phyloP scores from a whole-genome alignment of 2,888 invertebrate genomes.

The Frankliniella intonsa region DNA sequence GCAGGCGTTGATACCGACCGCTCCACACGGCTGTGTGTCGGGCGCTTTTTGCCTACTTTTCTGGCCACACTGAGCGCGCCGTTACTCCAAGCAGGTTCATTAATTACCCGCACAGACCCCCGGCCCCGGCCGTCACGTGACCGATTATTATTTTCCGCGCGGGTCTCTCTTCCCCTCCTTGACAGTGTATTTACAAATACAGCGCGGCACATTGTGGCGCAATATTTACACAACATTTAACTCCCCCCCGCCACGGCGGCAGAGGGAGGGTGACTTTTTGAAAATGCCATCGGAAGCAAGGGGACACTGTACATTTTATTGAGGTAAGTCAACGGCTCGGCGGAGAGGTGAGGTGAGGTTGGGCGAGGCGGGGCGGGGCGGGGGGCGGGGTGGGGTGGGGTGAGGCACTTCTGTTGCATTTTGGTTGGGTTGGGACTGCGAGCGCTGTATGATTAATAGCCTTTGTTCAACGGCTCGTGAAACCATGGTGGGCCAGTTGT shows the following conservation, averaged over 20 bases:
- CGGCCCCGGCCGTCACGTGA: too few relatives aligned
- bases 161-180: background rate
- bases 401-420: too few relatives aligned
- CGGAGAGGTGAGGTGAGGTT: background rate
- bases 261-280: slow-evolving; percentile 8
- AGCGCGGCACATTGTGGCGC: background rate
- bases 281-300: background rate
- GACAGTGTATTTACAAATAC: background rate
- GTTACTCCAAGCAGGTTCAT: too few relatives aligned
- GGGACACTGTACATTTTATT: too few relatives aligned
- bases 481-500: slow-evolving; percentile 23
- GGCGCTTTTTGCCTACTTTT: too few relatives aligned
- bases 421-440: too few relatives aligned
- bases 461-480: slow-evolving; percentile 24
- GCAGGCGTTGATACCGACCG: too few relatives aligned
- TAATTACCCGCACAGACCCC: too few relatives aligned
- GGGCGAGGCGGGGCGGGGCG: background rate
- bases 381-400: background rate
- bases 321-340: too few relatives aligned
- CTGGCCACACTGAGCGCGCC: too few relatives aligned
- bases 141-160: background rate
- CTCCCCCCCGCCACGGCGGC: background rate
- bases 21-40: too few relatives aligned
- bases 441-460: background rate
- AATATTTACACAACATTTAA: slow-evolving; percentile 27